Conservation (phyloP, 2,888 invertebrate genomes). For the Athrips mouffetella region DNA sequence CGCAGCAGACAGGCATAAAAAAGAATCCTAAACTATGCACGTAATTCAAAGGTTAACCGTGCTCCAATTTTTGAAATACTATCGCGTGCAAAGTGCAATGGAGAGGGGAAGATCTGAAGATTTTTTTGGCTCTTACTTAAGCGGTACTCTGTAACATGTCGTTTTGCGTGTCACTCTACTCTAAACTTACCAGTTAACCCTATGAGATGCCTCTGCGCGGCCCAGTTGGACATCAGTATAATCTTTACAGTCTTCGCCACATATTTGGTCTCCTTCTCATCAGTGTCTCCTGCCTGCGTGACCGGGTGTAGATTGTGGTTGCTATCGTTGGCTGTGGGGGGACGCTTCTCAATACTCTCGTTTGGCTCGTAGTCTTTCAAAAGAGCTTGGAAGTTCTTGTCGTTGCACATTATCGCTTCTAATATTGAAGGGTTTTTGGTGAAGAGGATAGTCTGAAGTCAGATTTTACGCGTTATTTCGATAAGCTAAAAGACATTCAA, state of each 20-base stretch:
- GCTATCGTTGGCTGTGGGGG: constrained; percentile 77
- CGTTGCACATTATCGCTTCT: constrained; percentile 64
- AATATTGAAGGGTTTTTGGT: constrained; percentile 87
- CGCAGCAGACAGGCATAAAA: too few species aligned
- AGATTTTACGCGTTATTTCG: background rate
- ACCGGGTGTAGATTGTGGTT: constrained; percentile 44
- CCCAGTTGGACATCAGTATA: constrained; percentile 81
- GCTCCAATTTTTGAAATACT: too few species aligned
- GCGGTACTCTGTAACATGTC: too few species aligned
- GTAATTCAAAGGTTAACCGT: too few species aligned
- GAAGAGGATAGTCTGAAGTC: constrained; percentile 87
- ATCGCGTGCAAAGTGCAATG: too few species aligned
- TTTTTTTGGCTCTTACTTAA: too few species aligned
- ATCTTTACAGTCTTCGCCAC: constrained; percentile 70
- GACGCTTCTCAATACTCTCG: constrained; percentile 69
- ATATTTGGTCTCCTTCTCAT: constrained; percentile 48
- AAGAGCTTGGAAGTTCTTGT: constrained; percentile 61
- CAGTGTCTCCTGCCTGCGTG: constrained; percentile 34
- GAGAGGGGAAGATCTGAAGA: too few species aligned
- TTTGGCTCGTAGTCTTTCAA: constrained; percentile 58
- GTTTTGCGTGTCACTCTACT: too few species aligned
- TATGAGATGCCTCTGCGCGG: constrained; percentile 77
- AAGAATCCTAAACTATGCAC: too few species aligned
- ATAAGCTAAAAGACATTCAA: too few species aligned
- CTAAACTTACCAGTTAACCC: constrained; percentile 73